These are phyloP conservation scores for Colistium nudipinnis DNA, from an alignment of 2,113 vertebrate genomes.

Conservation along the genomic window DNA sequence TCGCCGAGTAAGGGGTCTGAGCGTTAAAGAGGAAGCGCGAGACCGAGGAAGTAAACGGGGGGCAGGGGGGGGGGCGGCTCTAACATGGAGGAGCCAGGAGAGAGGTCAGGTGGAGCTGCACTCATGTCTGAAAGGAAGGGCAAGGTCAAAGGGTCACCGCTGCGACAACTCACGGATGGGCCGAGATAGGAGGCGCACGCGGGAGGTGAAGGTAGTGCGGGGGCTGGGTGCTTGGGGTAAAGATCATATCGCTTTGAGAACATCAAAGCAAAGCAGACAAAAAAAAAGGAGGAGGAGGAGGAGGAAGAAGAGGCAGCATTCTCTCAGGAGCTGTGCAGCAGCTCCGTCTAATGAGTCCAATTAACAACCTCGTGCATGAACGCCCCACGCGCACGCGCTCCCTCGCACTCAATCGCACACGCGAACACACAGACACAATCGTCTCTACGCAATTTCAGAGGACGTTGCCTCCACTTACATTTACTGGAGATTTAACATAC, in stretches of 20 bases:
- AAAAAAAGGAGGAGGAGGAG: constrained; percentile 41
- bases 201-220: constrained; percentile 34
- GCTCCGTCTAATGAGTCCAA: constrained; percentile 76
- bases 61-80: constrained; percentile 55
- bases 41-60: constrained; percentile 68
- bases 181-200: constrained; percentile 42
- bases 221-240: constrained; percentile 53
- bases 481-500: not conserved
- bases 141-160: constrained; percentile 59
- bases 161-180: constrained; percentile 44
- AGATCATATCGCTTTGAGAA: constrained; percentile 68
- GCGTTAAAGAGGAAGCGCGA: constrained; percentile 48
- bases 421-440: not conserved
- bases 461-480: not conserved
- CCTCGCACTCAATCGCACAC: constrained; percentile 6
- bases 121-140: constrained; percentile 66
- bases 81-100: constrained; percentile 44
- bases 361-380: constrained; percentile 61
- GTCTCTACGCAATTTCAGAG: not conserved
- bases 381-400: not conserved
- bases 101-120: constrained; percentile 61
- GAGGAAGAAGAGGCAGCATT: constrained; percentile 50
- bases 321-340: constrained; percentile 68
- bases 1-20: constrained; percentile 17
- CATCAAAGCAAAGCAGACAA: constrained; percentile 69